A percentile compares a stretch with the other conserved stretches of the same genome.
phyloP scores from a whole-genome alignment of 1,140 invertebrate species.

The Trichonephila inaurata region DNA sequence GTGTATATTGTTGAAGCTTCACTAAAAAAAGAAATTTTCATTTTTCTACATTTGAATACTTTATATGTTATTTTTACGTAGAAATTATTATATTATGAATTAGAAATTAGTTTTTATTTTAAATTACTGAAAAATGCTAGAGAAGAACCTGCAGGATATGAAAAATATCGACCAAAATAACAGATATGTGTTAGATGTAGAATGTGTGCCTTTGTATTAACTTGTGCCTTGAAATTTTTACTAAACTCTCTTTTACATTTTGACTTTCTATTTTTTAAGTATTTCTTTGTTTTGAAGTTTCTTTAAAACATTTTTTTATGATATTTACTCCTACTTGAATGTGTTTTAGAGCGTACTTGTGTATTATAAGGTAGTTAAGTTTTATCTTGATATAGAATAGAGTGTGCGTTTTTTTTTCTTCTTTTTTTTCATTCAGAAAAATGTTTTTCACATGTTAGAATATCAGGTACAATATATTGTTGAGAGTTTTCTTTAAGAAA shows the following conservation, averaged over 20 bases:
- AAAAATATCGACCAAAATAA: neutral
- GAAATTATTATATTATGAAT: neutral
- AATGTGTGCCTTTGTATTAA: constrained; percentile 11
- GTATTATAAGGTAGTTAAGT: neutral
- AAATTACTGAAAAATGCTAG: neutral
- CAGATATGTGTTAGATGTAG: neutral
- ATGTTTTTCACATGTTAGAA: neutral
- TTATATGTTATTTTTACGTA: neutral
- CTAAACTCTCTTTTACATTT: constrained; percentile 20
- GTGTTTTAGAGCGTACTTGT: neutral
- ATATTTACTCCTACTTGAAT: constrained; percentile 21
- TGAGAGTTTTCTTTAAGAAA: neutral
- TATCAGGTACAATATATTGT: constrained; percentile 4
- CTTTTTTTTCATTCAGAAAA: neutral
- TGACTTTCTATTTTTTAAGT: constrained; percentile 24
- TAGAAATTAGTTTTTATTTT: neutral
- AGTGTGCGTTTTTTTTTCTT: neutral
- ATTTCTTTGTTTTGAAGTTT: constrained; percentile 30
- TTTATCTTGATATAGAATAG: constrained; percentile 1
- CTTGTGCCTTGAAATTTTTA: constrained; percentile 24
- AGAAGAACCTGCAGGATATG: neutral
- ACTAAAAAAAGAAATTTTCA: neutral
- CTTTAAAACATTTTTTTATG: neutral
- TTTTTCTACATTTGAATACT: neutral
- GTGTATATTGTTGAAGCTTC: constrained; percentile 1